Evolutionary conservation across 2,888 invertebrate genomes (phyloP).

Genomic region (Nebria salina): DNA sequence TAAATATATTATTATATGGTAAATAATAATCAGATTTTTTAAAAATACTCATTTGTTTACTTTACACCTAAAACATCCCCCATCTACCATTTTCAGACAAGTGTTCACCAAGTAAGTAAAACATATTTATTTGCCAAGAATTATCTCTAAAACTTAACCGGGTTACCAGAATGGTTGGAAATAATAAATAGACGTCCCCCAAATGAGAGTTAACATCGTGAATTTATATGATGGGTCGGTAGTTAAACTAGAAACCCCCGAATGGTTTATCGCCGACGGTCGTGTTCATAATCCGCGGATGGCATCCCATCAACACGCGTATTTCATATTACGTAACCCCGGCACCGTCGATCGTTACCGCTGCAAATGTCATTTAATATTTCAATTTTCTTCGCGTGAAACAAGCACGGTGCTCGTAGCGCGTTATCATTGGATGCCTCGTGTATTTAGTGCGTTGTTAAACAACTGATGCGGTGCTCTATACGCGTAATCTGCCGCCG

Average conservation of each 20-base stretch:
- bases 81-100: not conserved
- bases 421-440: conserved; percentile 12
- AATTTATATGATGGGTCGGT: conserved; percentile 32
- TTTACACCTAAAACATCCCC: conserved; percentile 26
- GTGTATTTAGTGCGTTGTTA: conserved; percentile 46
- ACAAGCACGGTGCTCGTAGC: not conserved
- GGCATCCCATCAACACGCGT: conserved; percentile 16
- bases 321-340: conserved; percentile 13
- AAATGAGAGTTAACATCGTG: conserved; percentile 37
- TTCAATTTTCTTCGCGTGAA: conserved; percentile 24
- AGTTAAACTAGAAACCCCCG: conserved; percentile 30
- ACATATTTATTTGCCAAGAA: no score
- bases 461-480: conserved; percentile 29
- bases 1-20: conserved; percentile 79
- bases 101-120: no score
- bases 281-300: conserved; percentile 11
- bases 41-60: conserved; percentile 64
- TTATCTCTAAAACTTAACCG: conserved; percentile 35
- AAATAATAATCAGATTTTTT: conserved; percentile 75
- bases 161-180: conserved; percentile 35
- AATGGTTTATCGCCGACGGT: conserved; percentile 8
- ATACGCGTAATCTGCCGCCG: conserved; percentile 38
- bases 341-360: not conserved
- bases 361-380: conserved; percentile 31
- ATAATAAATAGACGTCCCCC: conserved; percentile 36